Evolutionary conservation across 2,797 vertebrate species (phyloP).

Genomic region (Dipus sagitta): DNA sequence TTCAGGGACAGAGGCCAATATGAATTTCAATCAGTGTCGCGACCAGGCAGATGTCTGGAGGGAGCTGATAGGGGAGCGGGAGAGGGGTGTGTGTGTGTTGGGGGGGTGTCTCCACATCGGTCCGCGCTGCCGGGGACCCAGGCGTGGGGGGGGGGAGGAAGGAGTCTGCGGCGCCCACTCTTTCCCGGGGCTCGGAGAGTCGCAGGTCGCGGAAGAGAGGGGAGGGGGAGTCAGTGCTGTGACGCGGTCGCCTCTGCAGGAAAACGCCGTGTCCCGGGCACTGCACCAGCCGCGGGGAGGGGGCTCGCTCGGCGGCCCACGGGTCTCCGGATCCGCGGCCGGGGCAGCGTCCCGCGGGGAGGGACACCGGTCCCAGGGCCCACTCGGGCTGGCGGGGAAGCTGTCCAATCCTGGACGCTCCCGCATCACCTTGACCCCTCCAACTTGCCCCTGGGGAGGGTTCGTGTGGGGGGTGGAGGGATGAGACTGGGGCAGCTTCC

Average conservation of each 20-base stretch:
- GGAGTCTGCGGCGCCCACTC: constrained; percentile 59
- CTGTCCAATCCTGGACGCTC: constrained; percentile 56
- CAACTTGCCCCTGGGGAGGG: constrained; percentile 59
- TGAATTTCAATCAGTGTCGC: constrained; percentile 51
- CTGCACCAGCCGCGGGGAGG: constrained; percentile 78
- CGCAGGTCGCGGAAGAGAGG: constrained; percentile 74
- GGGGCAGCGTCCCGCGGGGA: constrained; percentile 40
- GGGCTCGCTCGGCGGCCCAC: background rate
- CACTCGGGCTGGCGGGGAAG: constrained; percentile 21
- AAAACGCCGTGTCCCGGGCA: constrained; percentile 82
- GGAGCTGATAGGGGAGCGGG: background rate
- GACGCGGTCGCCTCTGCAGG: constrained; percentile 81
- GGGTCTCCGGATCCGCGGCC: background rate
- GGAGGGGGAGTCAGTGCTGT: constrained; percentile 73
- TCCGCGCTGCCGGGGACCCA: background rate
- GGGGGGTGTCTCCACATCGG: constrained; percentile 12
- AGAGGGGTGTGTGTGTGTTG: background rate
- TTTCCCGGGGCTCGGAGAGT: constrained; percentile 48
- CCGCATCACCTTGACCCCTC: constrained; percentile 73
- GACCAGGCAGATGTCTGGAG: constrained; percentile 29
- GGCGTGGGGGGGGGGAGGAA: background rate
- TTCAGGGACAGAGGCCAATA: background rate
- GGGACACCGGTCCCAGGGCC: constrained; percentile 47
- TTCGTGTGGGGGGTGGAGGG: background rate
- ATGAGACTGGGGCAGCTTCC: background rate